Conservation (phyloP, 2,797 vertebrate genomes). For the Orientallactaga sibirica region DNA sequence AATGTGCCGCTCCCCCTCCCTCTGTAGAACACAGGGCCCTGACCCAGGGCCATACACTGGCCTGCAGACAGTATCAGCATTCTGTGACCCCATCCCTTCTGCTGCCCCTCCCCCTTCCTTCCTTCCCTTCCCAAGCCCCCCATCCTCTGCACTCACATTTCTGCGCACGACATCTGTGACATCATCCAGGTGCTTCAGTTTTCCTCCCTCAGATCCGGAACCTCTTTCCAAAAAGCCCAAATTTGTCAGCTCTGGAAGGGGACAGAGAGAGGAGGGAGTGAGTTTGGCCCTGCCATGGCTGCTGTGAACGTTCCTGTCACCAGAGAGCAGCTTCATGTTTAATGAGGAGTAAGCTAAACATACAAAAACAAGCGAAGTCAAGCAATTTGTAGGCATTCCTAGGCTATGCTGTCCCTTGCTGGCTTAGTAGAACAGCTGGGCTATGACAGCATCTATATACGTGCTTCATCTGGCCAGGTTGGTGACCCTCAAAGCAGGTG, state of each 20-base stretch:
- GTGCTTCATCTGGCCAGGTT: background rate
- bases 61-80: background rate
- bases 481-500: background rate
- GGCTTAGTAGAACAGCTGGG: background rate
- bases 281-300: too few relatives aligned
- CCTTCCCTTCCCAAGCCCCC: background rate
- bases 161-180: conserved; percentile 69
- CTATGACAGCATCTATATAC: too few relatives aligned
- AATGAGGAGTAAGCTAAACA: fast-evolving
- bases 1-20: fast-evolving
- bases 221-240: conserved; percentile 78
- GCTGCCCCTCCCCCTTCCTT: background rate
- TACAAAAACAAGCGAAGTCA: too few relatives aligned
- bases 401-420: fast-evolving
- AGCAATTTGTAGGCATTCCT: background rate
- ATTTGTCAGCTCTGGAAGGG: conserved; percentile 70
- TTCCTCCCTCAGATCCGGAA: background rate
- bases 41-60: background rate
- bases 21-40: fast-evolving
- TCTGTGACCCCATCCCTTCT: background rate
- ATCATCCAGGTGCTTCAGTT: conserved; percentile 69
- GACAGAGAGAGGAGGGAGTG: too few relatives aligned
- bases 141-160: conserved; percentile 70
- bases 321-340: fast-evolving
- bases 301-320: fast-evolving